Evolutionary conservation across 2,797 vertebrate species (phyloP), one percentile per base, ranked within the genome.

Genomic region (Trichosurus vulpecula): DNA sequence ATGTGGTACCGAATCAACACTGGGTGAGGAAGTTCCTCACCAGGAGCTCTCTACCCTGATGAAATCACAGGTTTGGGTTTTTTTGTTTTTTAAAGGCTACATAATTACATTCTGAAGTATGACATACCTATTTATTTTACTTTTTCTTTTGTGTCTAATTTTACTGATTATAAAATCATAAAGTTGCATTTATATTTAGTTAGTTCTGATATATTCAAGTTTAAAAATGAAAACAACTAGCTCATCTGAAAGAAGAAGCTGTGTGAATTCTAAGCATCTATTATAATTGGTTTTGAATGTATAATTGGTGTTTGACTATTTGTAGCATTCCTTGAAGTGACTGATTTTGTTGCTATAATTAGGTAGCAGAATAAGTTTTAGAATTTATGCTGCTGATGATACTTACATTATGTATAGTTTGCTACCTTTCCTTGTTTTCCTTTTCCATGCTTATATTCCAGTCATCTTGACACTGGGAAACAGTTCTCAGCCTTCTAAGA

Each of bases 281-380:
- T 93, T 6, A 92, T 56, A 92, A 92, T 95, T 93, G 95, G 54
- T 92, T 93, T 95, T 94, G 61, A 93, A 93, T 91, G 57, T 14
- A 19, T 57, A 54, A 54, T 51, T 54, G 92, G 31, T 52, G 11
- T 92, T 94, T 91, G 93, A 94, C 92, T 90, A 0, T 90, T 55
- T 92, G 61, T 22, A 61, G 51, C 54, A 58, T 54, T 81, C 14
- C 6, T 66, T 87, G 90, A 90, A 89, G n/a, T 81, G 87, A 53
- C 90, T 55, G 0, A 12, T 81, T 97, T 90, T 58, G 57, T 94
- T 57, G 53, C 90, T 58, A 11, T 0, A 81, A 47, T 91, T 94
- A 41, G 58, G 57, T 54, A 52, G 91, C 51, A 91, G 30, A 22
- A 41, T 81, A 81, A 25, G 16, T 81, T 81, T 41, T 47, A 81